Conservation (phyloP, 2,113 vertebrate genomes). For the Cairina moschata region DNA sequence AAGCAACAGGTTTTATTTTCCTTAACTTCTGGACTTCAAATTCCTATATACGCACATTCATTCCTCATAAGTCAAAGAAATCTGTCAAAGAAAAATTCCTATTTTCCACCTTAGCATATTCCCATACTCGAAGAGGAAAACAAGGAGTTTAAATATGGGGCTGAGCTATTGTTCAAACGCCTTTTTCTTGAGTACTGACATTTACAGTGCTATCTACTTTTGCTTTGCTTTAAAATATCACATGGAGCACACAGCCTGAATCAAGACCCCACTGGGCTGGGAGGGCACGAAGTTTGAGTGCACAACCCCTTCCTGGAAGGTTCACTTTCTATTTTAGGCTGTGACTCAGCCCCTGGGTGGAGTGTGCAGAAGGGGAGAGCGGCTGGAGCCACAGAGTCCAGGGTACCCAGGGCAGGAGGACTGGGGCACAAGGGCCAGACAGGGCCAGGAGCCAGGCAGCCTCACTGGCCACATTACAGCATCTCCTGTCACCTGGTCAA, state of each 20-base stretch:
- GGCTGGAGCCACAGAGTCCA: background rate
- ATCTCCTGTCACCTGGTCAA: background rate
- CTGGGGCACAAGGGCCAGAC: rapidly evolving
- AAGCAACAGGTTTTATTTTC: slow-evolving; percentile 5
- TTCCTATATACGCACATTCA: background rate
- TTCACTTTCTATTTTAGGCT: slow-evolving; percentile 29
- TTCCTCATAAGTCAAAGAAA: background rate
- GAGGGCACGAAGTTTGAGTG: background rate
- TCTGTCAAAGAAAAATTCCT: background rate
- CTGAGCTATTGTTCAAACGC: background rate
- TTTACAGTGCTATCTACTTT: background rate
- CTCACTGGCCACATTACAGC: background rate
- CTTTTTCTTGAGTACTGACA: background rate
- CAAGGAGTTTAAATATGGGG: background rate
- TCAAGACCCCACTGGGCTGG: background rate
- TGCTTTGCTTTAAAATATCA: background rate
- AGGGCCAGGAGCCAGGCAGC: background rate
- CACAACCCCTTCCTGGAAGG: background rate
- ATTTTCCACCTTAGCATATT: background rate
- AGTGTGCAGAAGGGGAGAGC: background rate
- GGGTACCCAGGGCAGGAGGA: background rate
- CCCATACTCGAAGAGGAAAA: background rate
- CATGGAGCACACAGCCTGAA: background rate
- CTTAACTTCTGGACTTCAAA: background rate
- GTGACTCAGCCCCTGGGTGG: background rate